A percentile compares a stretch with the other conserved stretches of the same genome.
phyloP scores from a whole-genome alignment of 2,888 invertebrate genomes.

The Ptychoptera contaminata region DNA sequence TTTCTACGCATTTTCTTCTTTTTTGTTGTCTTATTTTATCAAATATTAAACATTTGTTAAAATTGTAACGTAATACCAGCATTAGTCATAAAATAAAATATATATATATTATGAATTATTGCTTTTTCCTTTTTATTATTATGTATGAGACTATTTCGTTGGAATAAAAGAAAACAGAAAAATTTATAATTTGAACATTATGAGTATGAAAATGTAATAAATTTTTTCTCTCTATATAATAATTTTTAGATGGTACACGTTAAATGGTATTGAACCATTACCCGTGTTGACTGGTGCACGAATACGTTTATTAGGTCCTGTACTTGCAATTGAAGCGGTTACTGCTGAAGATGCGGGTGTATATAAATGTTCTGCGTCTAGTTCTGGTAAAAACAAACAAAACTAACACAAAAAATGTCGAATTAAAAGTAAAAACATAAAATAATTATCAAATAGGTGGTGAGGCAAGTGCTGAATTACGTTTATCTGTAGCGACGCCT shows the following conservation, averaged over 20 bases:
- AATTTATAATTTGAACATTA: not conserved
- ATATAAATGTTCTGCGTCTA: constrained; percentile 52
- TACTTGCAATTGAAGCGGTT: constrained; percentile 53
- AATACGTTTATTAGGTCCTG: constrained; percentile 48
- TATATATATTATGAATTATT: no score
- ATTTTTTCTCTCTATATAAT: constrained; percentile 5
- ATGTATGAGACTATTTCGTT: not conserved
- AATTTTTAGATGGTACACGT: constrained; percentile 48
- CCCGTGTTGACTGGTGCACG: constrained; percentile 47
- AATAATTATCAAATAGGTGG: constrained; percentile 28
- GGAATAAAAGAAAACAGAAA: not conserved
- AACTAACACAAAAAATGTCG: not conserved
- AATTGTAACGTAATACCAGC: no score
- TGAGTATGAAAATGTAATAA: not conserved
- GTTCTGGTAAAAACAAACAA: constrained; percentile 29
- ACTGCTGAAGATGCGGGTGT: constrained; percentile 51
- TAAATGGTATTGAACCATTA: constrained; percentile 46
- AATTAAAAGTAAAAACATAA: not conserved
- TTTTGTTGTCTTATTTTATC: no score
- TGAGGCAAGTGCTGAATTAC: constrained; percentile 50
- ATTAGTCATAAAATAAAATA: no score
- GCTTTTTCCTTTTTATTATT: no score
- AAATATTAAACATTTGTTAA: no score
- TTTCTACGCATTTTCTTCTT: no score
- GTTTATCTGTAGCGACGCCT: constrained; percentile 46